Evolutionary conservation across 2,888 invertebrate species (phyloP), one percentile per base, ranked within the genome.

Genomic region (Neoitamus cyanurus): DNA sequence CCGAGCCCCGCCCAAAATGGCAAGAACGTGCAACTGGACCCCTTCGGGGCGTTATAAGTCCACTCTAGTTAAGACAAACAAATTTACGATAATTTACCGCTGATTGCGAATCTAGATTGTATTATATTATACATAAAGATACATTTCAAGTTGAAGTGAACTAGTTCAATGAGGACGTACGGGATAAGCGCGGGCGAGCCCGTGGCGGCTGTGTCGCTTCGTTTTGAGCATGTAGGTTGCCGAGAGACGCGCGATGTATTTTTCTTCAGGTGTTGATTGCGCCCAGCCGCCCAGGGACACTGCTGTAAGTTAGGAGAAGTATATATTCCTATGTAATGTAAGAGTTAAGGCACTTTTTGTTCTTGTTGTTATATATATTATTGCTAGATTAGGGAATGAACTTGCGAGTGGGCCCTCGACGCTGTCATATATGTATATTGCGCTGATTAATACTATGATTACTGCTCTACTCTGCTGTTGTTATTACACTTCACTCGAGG

Each of bases 21-120:
- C 89, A 92, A 88, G 89, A 92, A 90, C 88, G 91, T 92, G 86
- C 92, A 92, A 88, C 89, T 93, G 86, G 93, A 93, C 91, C 93
- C 93, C 86, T 93, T 93, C 88, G 93, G 93, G 88, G 92, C 92
- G 88, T 90, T 91, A 90, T 91, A 91, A 91, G 72, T 85, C 77
- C 84, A 80, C 13, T 28, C 30, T 77, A 77, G 42, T 28, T 77
- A 58, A 75, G 75, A 20, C 13, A n/a, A 37, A 75, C 30, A 75
- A 37, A 75, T 37, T 75, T 30, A 34, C 13, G 25, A 42, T 77
- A 46, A 77, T 46, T 77, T 46, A 77, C 42, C 77, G 77, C 77
- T 46, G 46, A 42, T 46, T 77, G 77, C 77, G 77, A 77, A 15
- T 68, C 34, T 80, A 80, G 80, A 80, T 80, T 80, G 80, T 80